Base-by-base conservation (phyloP, 2,888 invertebrate genomes). In the Heliconius sara region DNA sequence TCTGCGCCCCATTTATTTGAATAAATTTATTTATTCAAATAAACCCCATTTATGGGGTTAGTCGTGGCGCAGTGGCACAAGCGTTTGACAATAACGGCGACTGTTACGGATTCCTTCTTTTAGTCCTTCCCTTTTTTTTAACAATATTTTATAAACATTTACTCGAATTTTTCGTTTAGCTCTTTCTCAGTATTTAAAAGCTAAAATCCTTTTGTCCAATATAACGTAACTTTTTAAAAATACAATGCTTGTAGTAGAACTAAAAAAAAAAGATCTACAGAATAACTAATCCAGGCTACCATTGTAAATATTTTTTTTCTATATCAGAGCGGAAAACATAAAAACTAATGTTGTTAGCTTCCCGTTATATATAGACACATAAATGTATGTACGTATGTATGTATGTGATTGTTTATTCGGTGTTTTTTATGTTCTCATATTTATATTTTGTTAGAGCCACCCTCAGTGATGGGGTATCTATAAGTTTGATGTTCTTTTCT, bases 311-410 rank as follows among this genome's bases (percentile, higher is more conserved):
- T 57, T 57, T 30, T 63, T 74, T 30, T 74, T 63, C 27, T 60
- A 57, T 52, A 52, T 73, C 43, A 52, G 10, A 39, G 5, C 74
- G 74, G 74, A 74, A 74, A 63, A 34, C 39, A 74, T 74, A 74
- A 65, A 74, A 74, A 10, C 74, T 63, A 74, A 74, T n/a, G 39
- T 16, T 34, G 39, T 74, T 72, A 57, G 72, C 22, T 43, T 72
- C n/a, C 63, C 16, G 74, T 43, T 43, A 13, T 43, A 63, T 6
- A 57, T 34, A 6, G 3, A n/a, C 1, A 34, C n/a, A n/a, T n/a
- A 60, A 12, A 7, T 1, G 13, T 60, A 73, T 57, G 4, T 57
- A 16, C 30, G n/a, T 25, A 30, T 30, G 13, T 70, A 10, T 68
- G 12, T 39, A 22, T 39, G 9, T 13, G n/a, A 25, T 63, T 63